Evolutionary conservation across 2,888 invertebrate genomes (phyloP).

Genomic region (Lordiphosa fenestrarum): DNA sequence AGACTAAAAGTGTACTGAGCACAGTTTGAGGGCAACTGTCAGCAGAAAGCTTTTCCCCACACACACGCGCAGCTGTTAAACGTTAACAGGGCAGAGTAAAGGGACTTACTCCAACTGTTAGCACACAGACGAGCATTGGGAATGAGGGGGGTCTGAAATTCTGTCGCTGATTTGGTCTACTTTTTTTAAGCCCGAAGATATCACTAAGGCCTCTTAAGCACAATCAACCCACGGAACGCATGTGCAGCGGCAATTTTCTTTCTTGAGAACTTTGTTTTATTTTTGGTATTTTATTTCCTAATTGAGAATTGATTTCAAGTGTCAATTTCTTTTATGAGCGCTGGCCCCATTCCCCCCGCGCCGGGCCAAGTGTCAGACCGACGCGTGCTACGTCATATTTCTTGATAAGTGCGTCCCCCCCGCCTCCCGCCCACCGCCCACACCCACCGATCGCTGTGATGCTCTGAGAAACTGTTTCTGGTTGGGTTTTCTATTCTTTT

Average conservation of each 20-base stretch:
- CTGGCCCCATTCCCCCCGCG: slow-evolving; percentile 7
- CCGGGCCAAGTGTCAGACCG: slow-evolving; percentile 5
- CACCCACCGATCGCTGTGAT: too few species aligned
- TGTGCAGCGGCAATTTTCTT: too few species aligned
- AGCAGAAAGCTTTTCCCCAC: slow-evolving; percentile 16
- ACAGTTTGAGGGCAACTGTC: slow-evolving; percentile 10
- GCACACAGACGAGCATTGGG: too few species aligned
- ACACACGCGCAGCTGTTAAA: slow-evolving; percentile 9
- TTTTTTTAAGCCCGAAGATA: too few species aligned
- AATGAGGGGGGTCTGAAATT: too few species aligned
- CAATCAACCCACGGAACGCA: too few species aligned
- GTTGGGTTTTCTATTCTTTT: too few species aligned
- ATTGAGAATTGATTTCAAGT: slow-evolving; percentile 60
- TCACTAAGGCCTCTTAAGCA: too few species aligned
- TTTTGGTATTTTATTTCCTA: slow-evolving; percentile 8
- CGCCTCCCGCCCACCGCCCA: slow-evolving; percentile 13
- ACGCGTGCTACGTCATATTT: slow-evolving; percentile 38
- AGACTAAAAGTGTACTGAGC: neutral
- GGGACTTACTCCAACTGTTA: neutral
- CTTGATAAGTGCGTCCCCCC: slow-evolving; percentile 22
- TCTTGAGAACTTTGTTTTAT: slow-evolving; percentile 15
- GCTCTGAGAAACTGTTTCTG: neutral
- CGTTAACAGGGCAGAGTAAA: neutral
- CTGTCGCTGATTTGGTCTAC: too few species aligned
- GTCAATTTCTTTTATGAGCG: slow-evolving; percentile 35